Percentiles rank a stretch among this genome's conserved stretches.
These are phyloP conservation scores for Trissolcus basalis DNA, from an alignment of 1,140 invertebrate genomes.

Conservation along the genomic window DNA sequence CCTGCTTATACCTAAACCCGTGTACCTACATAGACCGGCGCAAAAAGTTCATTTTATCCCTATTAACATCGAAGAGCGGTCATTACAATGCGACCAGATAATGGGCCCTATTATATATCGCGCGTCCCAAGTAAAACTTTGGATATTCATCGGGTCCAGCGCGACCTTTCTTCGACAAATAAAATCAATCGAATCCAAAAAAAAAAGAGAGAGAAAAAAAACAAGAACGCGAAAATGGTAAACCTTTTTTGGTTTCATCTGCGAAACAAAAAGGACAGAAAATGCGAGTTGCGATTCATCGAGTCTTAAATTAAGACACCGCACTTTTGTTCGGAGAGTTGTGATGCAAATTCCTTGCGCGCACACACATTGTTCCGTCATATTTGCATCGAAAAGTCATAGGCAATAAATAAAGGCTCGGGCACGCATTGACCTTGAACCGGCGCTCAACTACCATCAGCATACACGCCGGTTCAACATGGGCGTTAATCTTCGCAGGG, in stretches of 20 bases:
- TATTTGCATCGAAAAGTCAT: constrained; percentile 28
- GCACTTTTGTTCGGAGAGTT: constrained; percentile 6
- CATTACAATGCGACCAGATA: constrained; percentile 62
- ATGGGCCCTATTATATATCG: constrained; percentile 60
- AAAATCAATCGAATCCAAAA: constrained; percentile 25
- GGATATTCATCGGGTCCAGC: constrained; percentile 51
- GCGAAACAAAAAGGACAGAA: too few relatives aligned
- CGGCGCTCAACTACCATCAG: constrained; percentile 57
- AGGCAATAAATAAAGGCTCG: constrained; percentile 41
- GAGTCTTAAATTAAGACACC: constrained; percentile 9
- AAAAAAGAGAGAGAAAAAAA: too few relatives aligned
- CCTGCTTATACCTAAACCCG: constrained; percentile 49
- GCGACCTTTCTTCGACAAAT: constrained; percentile 24
- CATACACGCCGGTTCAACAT: constrained; percentile 53
- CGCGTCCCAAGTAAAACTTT: constrained; percentile 40
- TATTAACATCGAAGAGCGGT: constrained; percentile 62
- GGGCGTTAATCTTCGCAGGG: constrained; percentile 63
- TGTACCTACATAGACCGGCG: constrained; percentile 43
- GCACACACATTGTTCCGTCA: background rate
- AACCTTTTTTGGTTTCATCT: too few relatives aligned
- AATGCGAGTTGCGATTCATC: too few relatives aligned
- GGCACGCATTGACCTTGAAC: constrained; percentile 65
- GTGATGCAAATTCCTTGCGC: constrained; percentile 2
- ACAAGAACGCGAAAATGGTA: too few relatives aligned
- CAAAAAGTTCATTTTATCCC: constrained; percentile 58